Evolutionary conservation across 2,888 invertebrate genomes (phyloP).

Genomic region (Acanthococcus lagerstroemiae): DNA sequence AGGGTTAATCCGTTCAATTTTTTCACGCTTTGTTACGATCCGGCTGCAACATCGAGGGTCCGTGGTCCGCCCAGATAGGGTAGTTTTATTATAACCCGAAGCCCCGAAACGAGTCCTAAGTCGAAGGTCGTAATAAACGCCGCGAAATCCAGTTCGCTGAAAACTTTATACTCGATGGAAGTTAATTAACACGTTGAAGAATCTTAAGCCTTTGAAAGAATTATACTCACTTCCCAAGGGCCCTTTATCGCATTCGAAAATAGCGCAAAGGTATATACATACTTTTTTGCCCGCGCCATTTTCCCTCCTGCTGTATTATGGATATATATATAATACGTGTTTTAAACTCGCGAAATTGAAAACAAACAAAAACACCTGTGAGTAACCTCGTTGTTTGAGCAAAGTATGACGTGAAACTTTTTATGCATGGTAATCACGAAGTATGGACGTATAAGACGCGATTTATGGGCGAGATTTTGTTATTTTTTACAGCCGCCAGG

Average conservation of each 20-base stretch:
- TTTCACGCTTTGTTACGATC: neutral
- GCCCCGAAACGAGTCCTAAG: too few species aligned
- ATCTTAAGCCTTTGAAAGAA: neutral
- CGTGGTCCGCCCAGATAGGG: too few species aligned
- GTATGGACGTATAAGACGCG: neutral
- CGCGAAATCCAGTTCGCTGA: too few species aligned
- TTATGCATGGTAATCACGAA: neutral
- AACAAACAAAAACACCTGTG: neutral
- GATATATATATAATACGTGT: too few species aligned
- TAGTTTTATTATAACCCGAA: too few species aligned
- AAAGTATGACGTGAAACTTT: neutral
- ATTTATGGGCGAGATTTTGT: neutral
- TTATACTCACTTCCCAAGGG: too few species aligned
- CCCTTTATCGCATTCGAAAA: too few species aligned
- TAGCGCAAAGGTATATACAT: too few species aligned
- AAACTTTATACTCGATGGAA: neutral
- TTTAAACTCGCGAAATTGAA: neutral
- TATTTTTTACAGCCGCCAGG: neutral
- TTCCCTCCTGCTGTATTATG: too few species aligned
- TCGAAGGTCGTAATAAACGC: too few species aligned
- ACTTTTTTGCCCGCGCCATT: too few species aligned
- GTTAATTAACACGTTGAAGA: neutral
- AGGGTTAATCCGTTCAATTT: neutral
- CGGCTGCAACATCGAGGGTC: neutral
- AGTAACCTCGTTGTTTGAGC: neutral